Evolutionary conservation across 2,113 vertebrate species (phyloP), one percentile per base, ranked within the genome.

Genomic region (Nipponia nippon): DNA sequence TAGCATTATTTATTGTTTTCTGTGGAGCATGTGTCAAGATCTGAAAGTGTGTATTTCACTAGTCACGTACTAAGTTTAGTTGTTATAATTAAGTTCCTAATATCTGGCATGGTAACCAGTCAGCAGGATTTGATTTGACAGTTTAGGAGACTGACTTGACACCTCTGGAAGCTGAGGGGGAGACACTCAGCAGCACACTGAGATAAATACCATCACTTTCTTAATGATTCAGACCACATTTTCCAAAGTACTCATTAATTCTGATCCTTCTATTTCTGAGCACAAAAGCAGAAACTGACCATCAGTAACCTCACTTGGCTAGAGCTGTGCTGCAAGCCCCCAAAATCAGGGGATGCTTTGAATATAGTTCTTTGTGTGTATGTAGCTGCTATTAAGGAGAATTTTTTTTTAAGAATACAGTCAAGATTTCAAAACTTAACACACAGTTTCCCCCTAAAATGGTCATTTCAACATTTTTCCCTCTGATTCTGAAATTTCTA

Each of bases 1-100:
- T 96, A 94, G 87, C 86, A 73, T 94, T 95, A 95, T 96, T 97
- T 95, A 81, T 93, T 94, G 89, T 94, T 96, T 97, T 95, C 91
- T 96, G 83, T 52, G 21, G 29, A 92, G 47, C 82, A 83, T 63
- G 75, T 96, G 93, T 94, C 82, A 91, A 88, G 71, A 75, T 81
- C 84, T 83, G 93, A 88, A 81, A 89, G 70, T 50, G 53, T 59
- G 16, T 58, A 66, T 88, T 95, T 97, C 78, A 81, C 71, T 78
- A 86, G 75, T 83, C 95, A 96, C 13, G 3, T 88, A 86, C 50
- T 62, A 86, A 83, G 62, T 93, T 93, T 67, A 83, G 84, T 34
- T 92, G 25, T 55, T 53, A 53, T 88, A 95, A 92, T 91, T 89
- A 69, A 65, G 53, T 83, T 82, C 52, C 77, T 94, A 94, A 87